phyloP scores from a whole-genome alignment of 92 coral and sea anemone species.

The Zoanthus gigantus region DNA sequence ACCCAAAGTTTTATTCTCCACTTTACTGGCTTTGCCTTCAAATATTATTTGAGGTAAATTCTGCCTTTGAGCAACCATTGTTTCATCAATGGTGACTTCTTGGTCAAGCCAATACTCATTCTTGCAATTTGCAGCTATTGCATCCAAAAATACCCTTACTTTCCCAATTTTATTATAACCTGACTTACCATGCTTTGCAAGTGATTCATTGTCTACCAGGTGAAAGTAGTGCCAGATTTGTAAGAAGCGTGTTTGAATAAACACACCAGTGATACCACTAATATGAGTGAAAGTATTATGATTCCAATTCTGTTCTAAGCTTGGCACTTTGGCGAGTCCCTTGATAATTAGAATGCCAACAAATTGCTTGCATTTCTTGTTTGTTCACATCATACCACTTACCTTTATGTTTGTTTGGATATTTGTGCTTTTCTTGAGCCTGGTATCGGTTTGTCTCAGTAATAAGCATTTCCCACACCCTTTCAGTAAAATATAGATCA shows the following conservation, averaged over 20 bases:
- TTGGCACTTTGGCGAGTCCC: conserved; percentile 33
- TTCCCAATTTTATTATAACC: conserved; percentile 29
- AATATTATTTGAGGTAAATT: conserved; percentile 55
- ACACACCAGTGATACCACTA: conserved; percentile 14
- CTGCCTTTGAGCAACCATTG: conserved; percentile 68
- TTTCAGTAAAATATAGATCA: conserved; percentile 22
- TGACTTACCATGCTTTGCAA: conserved; percentile 2
- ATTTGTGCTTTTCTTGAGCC: conserved; percentile 20
- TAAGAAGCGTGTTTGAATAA: conserved; percentile 15
- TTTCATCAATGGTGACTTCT: conserved; percentile 58
- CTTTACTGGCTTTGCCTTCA: conserved; percentile 57
- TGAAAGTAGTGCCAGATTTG: conserved; percentile 33
- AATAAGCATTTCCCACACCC: conserved; percentile 28
- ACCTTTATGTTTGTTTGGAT: conserved; percentile 24
- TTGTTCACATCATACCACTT: conserved; percentile 25
- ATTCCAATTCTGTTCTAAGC: neutral
- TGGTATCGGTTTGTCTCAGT: conserved; percentile 15
- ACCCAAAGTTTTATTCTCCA: conserved; percentile 76
- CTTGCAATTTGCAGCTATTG: neutral
- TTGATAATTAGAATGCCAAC: conserved; percentile 12
- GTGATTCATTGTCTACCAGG: neutral
- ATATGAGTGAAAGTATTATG: conserved; percentile 5
- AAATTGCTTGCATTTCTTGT: conserved; percentile 20
- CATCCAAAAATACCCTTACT: neutral
- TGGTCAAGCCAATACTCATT: conserved; percentile 30